phyloP scores from a whole-genome alignment of 2,113 vertebrate species.

The Synchiropus splendidus region DNA sequence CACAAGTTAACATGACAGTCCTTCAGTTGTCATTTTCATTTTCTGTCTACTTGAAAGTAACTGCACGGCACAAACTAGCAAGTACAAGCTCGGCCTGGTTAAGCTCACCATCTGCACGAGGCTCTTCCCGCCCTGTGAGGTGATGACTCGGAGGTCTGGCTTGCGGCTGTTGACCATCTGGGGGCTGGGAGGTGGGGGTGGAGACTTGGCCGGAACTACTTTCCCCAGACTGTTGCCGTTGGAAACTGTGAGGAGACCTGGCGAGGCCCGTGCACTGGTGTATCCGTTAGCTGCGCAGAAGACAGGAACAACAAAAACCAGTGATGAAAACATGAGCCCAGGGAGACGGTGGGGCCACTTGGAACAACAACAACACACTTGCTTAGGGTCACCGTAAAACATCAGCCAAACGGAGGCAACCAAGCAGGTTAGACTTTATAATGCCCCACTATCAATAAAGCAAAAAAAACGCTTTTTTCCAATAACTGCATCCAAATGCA shows the following conservation, averaged over 20 bases:
- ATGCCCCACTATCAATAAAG: no score
- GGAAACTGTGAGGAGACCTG: conserved; percentile 87
- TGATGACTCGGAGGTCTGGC: conserved; percentile 93
- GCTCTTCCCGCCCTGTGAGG: conserved; percentile 88
- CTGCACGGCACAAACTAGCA: neutral
- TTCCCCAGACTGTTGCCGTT: conserved; percentile 92
- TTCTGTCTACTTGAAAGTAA: no score
- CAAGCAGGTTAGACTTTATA: no score
- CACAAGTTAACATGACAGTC: no score
- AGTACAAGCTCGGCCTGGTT: conserved; percentile 14
- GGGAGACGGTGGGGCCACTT: no score
- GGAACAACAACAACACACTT: no score
- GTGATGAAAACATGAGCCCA: no score
- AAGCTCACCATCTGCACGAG: conserved; percentile 93
- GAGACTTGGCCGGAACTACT: conserved; percentile 87
- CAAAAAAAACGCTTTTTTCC: no score
- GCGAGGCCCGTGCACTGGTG: conserved; percentile 87
- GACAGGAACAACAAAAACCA: neutral
- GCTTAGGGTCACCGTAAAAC: no score
- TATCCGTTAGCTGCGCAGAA: conserved; percentile 85
- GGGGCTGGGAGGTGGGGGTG: conserved; percentile 72
- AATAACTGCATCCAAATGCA: no score
- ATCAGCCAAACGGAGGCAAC: no score
- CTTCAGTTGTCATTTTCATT: no score
- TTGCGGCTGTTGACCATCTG: conserved; percentile 84